Conservation (phyloP, 2,888 invertebrate species). For the Meteorus cinctellus region DNA sequence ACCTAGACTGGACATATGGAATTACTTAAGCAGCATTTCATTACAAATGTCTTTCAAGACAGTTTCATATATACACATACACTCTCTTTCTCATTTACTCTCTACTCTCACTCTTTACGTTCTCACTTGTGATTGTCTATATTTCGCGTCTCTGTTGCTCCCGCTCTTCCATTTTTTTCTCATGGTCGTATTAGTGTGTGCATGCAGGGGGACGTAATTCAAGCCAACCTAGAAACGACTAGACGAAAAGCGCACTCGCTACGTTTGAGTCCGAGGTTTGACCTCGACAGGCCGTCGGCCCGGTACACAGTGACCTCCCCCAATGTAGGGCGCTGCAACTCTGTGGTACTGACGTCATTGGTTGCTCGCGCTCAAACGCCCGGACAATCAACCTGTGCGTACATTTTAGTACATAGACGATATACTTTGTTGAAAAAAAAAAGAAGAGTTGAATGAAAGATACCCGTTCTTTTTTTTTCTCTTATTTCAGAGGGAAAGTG, state of each 20-base stretch:
- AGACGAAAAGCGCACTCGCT: slow-evolving; percentile 64
- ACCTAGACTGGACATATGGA: background rate
- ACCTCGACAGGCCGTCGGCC: slow-evolving; percentile 73
- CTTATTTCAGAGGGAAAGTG: too few relatives aligned
- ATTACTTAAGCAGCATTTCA: background rate
- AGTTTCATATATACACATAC: background rate
- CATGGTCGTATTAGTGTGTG: slow-evolving; percentile 25
- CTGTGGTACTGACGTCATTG: slow-evolving; percentile 70
- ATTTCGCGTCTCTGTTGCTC: slow-evolving; percentile 4
- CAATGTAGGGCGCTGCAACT: slow-evolving; percentile 73
- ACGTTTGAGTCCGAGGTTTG: slow-evolving; percentile 67
- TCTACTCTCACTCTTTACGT: background rate
- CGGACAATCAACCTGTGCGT: slow-evolving; percentile 62
- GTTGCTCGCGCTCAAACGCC: slow-evolving; percentile 29
- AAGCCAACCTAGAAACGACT: slow-evolving; percentile 67
- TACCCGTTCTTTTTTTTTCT: background rate
- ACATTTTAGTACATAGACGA: slow-evolving; percentile 53
- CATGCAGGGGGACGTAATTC: slow-evolving; percentile 57
- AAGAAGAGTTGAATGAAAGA: too few relatives aligned
- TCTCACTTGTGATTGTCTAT: too few relatives aligned
- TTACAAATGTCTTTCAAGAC: slow-evolving; percentile 30
- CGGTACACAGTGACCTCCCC: slow-evolving; percentile 72
- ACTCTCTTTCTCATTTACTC: background rate
- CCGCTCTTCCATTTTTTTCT: slow-evolving; percentile 20
- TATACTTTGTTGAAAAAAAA: background rate